Evolutionary conservation across 2,888 invertebrate genomes (phyloP), one percentile per base, ranked within the genome.

Genomic region (Pyralis farinalis): DNA sequence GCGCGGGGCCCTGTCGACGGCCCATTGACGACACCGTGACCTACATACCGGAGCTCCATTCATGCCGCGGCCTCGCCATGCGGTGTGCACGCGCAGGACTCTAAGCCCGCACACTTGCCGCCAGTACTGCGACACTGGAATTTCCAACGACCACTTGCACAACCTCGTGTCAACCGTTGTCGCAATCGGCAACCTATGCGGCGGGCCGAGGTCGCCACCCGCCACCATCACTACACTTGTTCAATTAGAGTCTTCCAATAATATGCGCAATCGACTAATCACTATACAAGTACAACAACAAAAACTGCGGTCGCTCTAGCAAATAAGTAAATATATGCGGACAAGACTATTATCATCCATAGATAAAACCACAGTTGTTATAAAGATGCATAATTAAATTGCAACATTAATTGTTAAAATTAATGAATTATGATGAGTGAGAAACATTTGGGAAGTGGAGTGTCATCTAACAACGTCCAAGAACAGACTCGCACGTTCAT

Each of bases 1-100:
- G 78, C 76, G 84, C 76, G 75, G 75, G 74, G 79, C 70, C 78
- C 75, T 71, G 76, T 68, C 78, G 71, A 62, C 75, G 78, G 83
- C 78, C 82, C 88, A 88, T 88, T 88, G 88, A 87, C 84, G 88
- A 87, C 86, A 86, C 83, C 83, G 85, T 85, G 85, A 81, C 88
- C 88, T 58, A 87, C 85, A 88, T 88, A 84, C 84, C 83, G 77
- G 62, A 60, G 73, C 71, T 81, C 78, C 88, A 88, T 88, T 88
- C 88, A 88, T 88, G 73, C 85, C 72, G 74, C 72, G 80, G 81
- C 83, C 77, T 78, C 83, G 75, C 63, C 53, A 48, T 42, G 61
- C 61, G 53, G 57, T 47, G 63, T 68, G 64, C 70, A 65, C 66
- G 68, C 75, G 70, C 81, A 84, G 82, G 82, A 81, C 80, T 71